Conservation (phyloP, 2,113 vertebrate genomes). For the Paedocypris sp. region DNA sequence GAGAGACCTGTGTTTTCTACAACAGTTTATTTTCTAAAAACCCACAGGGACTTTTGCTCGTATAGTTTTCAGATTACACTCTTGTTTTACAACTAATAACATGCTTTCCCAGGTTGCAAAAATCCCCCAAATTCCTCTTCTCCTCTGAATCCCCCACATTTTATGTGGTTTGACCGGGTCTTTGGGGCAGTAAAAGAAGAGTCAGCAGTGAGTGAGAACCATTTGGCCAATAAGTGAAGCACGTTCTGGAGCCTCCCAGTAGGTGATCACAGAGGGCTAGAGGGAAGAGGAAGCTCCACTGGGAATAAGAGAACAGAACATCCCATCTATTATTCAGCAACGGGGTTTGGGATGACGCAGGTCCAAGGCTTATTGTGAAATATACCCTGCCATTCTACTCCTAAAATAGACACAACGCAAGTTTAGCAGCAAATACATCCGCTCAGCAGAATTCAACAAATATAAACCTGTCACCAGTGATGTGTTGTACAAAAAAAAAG, state of each 20-base stretch:
- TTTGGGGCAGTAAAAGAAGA: background rate
- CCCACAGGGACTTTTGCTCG: too few species aligned
- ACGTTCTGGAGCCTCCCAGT: constrained; percentile 8
- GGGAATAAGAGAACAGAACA: constrained; percentile 30
- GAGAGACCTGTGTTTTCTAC: too few species aligned
- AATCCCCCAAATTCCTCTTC: background rate
- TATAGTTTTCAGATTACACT: too few species aligned
- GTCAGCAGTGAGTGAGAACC: background rate
- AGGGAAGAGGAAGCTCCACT: constrained; percentile 15
- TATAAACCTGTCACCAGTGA: too few species aligned
- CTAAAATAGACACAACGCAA: background rate
- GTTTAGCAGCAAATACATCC: too few species aligned
- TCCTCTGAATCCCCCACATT: background rate
- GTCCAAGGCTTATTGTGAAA: constrained; percentile 8
- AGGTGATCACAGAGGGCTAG: constrained; percentile 5
- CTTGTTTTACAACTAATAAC: background rate
- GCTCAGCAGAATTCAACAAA: too few species aligned
- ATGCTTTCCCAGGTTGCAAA: background rate
- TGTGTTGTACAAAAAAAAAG: too few species aligned
- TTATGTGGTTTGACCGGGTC: background rate
- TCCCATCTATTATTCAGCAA: constrained; percentile 36
- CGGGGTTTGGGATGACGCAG: constrained; percentile 7
- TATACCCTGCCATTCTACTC: background rate
- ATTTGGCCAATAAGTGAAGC: constrained; percentile 19
- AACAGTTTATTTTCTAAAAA: too few species aligned